These are phyloP conservation scores for Philopedon plagiatum DNA, from an alignment of 2,888 invertebrate genomes.

Conservation along the genomic window DNA sequence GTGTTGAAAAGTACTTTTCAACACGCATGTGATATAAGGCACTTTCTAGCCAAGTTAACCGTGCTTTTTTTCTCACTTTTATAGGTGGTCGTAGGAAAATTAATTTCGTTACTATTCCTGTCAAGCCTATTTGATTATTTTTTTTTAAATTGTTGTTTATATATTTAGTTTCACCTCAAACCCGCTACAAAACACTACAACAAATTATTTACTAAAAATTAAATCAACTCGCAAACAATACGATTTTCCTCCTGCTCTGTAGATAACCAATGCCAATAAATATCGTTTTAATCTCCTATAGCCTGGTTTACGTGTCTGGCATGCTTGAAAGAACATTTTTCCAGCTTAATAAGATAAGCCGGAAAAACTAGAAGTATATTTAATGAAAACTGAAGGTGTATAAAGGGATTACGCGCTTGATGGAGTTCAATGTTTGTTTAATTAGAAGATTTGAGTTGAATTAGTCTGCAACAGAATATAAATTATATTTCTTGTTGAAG, in stretches of 20 bases:
- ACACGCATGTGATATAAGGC: no score
- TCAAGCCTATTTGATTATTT: no score
- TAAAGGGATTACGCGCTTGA: slow-evolving; percentile 14
- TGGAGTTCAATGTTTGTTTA: not conserved
- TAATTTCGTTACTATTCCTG: no score
- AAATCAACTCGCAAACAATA: not conserved
- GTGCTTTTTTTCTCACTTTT: no score
- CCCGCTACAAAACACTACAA: no score
- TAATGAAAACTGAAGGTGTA: slow-evolving; percentile 11
- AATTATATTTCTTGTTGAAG: no score
- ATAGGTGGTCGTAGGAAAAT: no score
- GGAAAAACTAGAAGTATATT: slow-evolving; percentile 17
- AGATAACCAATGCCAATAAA: slow-evolving; percentile 44
- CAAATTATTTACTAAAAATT: no score
- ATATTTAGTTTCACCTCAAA: not conserved
- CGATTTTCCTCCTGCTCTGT: not conserved
- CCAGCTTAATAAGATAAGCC: slow-evolving; percentile 16
- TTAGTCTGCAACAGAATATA: not conserved
- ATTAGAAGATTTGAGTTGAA: slow-evolving; percentile 1
- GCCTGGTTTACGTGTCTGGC: slow-evolving; percentile 40
- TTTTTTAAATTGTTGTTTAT: no score
- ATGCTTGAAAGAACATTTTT: slow-evolving; percentile 23
- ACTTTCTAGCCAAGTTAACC: no score
- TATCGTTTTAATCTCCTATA: slow-evolving; percentile 34
- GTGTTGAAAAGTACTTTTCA: no score